Percentiles rank a stretch among this genome's conserved stretches.
Conservation (phyloP, 2,888 invertebrate species). For the Dione vanillae region DNA sequence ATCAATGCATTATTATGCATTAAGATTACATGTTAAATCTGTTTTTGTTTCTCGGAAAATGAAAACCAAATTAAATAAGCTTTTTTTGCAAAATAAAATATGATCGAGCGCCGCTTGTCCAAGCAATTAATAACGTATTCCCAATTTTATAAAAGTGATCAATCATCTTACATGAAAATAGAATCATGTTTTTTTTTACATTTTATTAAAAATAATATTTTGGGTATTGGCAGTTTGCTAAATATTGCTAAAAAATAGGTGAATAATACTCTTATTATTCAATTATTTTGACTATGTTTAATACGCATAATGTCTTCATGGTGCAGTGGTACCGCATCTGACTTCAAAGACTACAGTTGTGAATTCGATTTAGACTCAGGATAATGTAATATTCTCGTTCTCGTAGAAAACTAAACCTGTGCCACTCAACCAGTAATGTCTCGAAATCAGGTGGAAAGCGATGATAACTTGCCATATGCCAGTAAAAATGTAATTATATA, state of each 20-base stretch:
- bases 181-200: background rate
- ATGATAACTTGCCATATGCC: no score
- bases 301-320: no score
- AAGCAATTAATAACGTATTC: slow-evolving; percentile 24
- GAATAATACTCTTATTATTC: no score
- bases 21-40: no score
- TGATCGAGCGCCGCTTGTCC: slow-evolving; percentile 17
- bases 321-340: no score
- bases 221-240: background rate
- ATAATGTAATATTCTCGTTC: no score
- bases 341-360: no score
- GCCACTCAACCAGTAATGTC: background rate
- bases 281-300: no score
- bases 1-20: background rate
- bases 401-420: background rate
- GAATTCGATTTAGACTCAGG: no score
- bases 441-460: background rate
- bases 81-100: slow-evolving; percentile 5
- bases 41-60: background rate
- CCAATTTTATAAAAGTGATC: slow-evolving; percentile 23
- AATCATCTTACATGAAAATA: slow-evolving; percentile 21
- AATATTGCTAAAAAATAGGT: background rate
- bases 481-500: no score
- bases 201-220: background rate
- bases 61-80: slow-evolving; percentile 7